These are phyloP conservation scores for Cliona cf. orientalis DNA, from an alignment of 37 sponge, comb jelly and placozoan species.

Conservation along the genomic window DNA sequence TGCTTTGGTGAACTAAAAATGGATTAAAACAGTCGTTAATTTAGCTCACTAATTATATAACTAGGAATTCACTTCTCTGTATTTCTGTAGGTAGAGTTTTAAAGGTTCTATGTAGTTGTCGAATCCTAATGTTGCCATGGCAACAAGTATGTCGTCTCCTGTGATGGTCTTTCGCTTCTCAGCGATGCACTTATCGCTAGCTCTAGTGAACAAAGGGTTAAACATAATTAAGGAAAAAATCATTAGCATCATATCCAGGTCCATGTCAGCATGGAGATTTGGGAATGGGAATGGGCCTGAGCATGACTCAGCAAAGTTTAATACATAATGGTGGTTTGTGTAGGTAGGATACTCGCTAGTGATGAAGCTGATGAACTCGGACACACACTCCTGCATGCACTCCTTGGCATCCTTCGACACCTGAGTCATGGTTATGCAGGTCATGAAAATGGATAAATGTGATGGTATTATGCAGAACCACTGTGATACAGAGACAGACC, in stretches of 20 bases:
- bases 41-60: too few relatives aligned
- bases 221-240: too few relatives aligned
- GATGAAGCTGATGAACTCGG: slow-evolving; percentile 97
- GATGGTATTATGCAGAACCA: too few relatives aligned
- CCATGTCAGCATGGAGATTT: too few relatives aligned
- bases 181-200: slow-evolving; percentile 85
- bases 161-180: slow-evolving; percentile 98
- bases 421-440: too few relatives aligned
- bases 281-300: too few relatives aligned
- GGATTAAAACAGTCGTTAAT: too few relatives aligned
- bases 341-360: slow-evolving; percentile 93
- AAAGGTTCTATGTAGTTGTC: slow-evolving; percentile 93
- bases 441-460: too few relatives aligned
- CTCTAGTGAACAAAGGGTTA: slow-evolving; percentile 48
- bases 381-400: slow-evolving; percentile 98
- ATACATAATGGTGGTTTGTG: too few relatives aligned
- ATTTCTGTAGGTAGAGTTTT: slow-evolving; percentile 89
- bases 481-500: slow-evolving; percentile 55
- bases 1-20: too few relatives aligned
- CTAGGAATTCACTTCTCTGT: slow-evolving; percentile 85
- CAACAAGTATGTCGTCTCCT: slow-evolving; percentile 96
- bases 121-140: slow-evolving; percentile 94
- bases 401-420: slow-evolving; percentile 98
- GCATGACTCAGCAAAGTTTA: too few relatives aligned
- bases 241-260: too few relatives aligned